Base-by-base conservation (phyloP, 2,888 invertebrate species). In the Troides helena region DNA sequence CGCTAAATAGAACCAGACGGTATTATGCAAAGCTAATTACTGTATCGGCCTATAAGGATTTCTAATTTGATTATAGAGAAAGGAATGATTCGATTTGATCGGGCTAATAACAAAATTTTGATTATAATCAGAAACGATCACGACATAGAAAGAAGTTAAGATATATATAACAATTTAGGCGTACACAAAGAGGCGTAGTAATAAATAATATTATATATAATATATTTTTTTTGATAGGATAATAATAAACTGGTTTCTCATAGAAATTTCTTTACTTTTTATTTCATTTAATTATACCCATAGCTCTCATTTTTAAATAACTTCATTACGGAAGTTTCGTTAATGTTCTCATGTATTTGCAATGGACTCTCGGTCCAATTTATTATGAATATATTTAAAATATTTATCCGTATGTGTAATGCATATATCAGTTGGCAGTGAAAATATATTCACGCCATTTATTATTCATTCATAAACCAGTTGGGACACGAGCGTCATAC, bases 391-490 rank as follows among this genome's bases (percentile, higher is more conserved):
- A 17, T 25, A 70, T 66, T 66, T 53, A n/a, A 58, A 66, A 59
- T 66, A 43, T 56, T 66, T 36, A 23, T 25, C 17, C 18, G n/a
- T 36, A 63, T 50, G 53, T 10, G 50, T 18, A 62, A 56, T 61
- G n/a, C 18, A 3, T 12, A 36, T 36, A 66, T 69, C 62, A 23
- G 62, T 66, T 53, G 50, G n/a, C n/a, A n/a, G 18, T 12, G 30
- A 30, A 62, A 58, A 62, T 61, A 66, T 53, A 58, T 66, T 61
- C 46, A 36, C 53, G 59, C 60, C 53, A 63, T 60, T 62, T 72
- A 67, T 71, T 69, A 70, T 74, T 74, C 72, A 72, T 74, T 72
- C 72, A 70, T 46, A 68, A 69, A 62, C 68, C 65, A 50, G 64
- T 68, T 70, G 70, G 30, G 57, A 36, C 62, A 23, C 61, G 46